Percentiles rank a stretch among this genome's conserved stretches.
phyloP scores from a whole-genome alignment of 2,797 vertebrate genomes.

The Atherinosoma microstoma region DNA sequence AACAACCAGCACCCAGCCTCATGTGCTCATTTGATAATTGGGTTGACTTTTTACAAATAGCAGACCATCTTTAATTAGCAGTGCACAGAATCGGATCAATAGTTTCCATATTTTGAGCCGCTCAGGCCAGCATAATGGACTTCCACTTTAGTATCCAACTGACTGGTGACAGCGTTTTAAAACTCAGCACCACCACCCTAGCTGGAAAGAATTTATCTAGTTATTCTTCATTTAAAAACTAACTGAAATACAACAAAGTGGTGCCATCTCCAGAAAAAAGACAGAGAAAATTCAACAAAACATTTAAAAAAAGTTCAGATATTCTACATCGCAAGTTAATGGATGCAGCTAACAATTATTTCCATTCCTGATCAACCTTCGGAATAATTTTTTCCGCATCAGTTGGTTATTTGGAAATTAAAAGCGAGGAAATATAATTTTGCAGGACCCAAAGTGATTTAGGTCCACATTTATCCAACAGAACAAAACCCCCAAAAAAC shows the following conservation, averaged over 20 bases:
- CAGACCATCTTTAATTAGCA: conserved; percentile 76
- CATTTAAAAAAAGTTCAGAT: neutral
- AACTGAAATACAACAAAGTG: neutral
- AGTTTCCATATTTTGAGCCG: conserved; percentile 75
- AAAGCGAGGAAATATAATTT: neutral
- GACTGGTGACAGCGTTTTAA: conserved; percentile 62
- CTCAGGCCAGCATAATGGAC: conserved; percentile 66
- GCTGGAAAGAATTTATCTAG: conserved; percentile 10
- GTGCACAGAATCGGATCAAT: conserved; percentile 69
- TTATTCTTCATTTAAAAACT: neutral
- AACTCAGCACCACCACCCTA: conserved; percentile 18
- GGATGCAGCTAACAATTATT: neutral
- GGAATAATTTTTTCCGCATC: neutral
- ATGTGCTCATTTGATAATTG: conserved; percentile 82
- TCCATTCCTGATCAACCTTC: neutral
- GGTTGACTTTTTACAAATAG: conserved; percentile 85
- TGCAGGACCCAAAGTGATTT: neutral
- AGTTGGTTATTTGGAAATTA: neutral
- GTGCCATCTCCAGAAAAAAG: no score
- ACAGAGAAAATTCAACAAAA: neutral
- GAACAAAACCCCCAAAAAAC: no score
- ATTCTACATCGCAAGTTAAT: neutral
- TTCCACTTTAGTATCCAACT: conserved; percentile 67
- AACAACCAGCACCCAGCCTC: conserved; percentile 65
- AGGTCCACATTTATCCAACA: neutral